A percentile compares a stretch with the other conserved stretches of the same genome.
phyloP scores from a whole-genome alignment of 92 coral and sea anemone genomes.

The Montipora capitata region DNA sequence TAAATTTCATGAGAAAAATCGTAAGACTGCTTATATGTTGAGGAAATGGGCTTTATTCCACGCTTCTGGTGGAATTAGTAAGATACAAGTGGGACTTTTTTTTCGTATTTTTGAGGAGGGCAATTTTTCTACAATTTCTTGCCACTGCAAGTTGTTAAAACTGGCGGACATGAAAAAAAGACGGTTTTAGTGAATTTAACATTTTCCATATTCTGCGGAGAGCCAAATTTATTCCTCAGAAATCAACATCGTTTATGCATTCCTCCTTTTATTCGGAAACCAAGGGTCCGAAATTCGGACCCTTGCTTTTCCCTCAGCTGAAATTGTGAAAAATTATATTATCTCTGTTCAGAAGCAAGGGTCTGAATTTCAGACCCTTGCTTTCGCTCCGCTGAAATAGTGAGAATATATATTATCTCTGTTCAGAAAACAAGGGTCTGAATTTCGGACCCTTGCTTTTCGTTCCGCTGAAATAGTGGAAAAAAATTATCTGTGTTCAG shows the following conservation, averaged over 20 bases:
- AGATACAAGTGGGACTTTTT: neutral
- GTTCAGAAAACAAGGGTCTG: neutral
- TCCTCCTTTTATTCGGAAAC: neutral
- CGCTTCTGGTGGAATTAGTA: neutral
- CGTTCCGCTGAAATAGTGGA: neutral
- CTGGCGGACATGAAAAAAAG: neutral
- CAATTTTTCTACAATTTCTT: too few species aligned
- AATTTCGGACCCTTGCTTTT: neutral
- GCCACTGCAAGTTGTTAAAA: neutral
- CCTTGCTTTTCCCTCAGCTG: neutral
- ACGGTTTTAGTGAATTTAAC: neutral
- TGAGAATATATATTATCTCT: neutral
- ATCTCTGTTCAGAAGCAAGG: neutral
- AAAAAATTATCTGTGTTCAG: neutral
- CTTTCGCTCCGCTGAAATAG: neutral
- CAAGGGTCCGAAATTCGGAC: neutral
- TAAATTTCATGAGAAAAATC: neutral
- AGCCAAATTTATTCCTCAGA: neutral
- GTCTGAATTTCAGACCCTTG: conserved; percentile 6
- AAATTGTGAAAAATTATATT: neutral
- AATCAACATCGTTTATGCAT: neutral
- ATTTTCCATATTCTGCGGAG: neutral
- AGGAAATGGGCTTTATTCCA: neutral
- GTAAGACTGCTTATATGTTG: neutral
- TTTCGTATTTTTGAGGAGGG: too few species aligned